Percentiles rank a stretch among this genome's conserved stretches.
These are phyloP conservation scores for Brotogeris chrysoptera DNA, from an alignment of 2,797 vertebrate genomes.

Conservation along the genomic window DNA sequence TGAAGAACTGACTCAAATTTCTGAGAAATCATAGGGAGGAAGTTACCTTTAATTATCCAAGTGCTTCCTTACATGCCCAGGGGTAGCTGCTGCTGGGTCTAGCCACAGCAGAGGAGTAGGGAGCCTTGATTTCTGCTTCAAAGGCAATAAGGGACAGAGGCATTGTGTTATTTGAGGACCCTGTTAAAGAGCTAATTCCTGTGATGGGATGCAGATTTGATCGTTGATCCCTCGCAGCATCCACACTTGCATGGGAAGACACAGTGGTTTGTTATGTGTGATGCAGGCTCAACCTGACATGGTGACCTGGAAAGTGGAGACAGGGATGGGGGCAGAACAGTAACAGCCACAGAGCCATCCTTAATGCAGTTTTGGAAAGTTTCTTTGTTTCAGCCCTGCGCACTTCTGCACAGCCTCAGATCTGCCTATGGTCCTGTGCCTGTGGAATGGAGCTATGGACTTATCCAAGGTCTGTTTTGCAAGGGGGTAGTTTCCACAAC, in stretches of 20 bases:
- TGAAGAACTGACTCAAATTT: not conserved
- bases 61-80: not conserved
- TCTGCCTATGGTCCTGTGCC: not conserved
- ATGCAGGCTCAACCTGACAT: not conserved
- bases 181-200: not conserved
- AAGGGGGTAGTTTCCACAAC: not conserved
- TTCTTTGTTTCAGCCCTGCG: not conserved
- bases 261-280: rapidly evolving
- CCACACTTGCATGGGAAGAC: not conserved
- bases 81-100: not conserved
- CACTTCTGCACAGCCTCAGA: not conserved
- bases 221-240: not conserved
- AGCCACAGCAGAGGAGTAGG: not conserved
- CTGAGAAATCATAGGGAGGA: not conserved
- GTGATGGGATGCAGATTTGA: not conserved
- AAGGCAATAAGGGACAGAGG: not conserved
- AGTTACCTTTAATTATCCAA: not conserved
- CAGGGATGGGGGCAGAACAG: not conserved
- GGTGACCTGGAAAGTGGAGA: not conserved
- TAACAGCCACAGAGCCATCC: not conserved
- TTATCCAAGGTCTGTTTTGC: not conserved
- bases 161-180: not conserved
- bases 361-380: not conserved
- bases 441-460: not conserved
- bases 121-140: not conserved